Evolutionary conservation across 2,888 invertebrate genomes (phyloP).

Genomic region (Ectropis crepuscularia): DNA sequence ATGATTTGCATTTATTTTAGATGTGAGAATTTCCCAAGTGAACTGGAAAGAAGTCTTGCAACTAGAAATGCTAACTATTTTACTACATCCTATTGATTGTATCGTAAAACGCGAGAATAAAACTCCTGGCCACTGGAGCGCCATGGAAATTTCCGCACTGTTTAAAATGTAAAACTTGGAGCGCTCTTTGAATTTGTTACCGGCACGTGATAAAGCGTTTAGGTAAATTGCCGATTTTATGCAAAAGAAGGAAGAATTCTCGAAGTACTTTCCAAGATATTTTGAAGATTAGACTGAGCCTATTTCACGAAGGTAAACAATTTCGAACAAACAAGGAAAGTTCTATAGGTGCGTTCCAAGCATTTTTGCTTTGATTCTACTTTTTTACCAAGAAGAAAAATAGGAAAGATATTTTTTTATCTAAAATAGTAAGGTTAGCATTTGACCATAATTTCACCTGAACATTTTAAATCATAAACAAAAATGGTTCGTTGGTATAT

Average conservation of each 20-base stretch:
- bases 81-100: background rate
- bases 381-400: no score
- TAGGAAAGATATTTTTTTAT: background rate
- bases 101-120: background rate
- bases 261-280: constrained; percentile 36
- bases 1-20: no score
- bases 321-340: background rate
- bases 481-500: no score
- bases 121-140: constrained; percentile 28
- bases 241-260: constrained; percentile 19
- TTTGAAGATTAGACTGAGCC: constrained; percentile 6
- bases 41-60: no score
- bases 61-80: no score
- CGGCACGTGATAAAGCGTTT: constrained; percentile 58
- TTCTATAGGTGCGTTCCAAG: no score
- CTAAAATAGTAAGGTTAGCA: background rate
- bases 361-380: no score
- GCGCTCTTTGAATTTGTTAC: constrained; percentile 60
- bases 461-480: no score
- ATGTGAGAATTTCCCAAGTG: no score
- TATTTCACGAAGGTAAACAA: constrained; percentile 2
- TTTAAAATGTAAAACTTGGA: constrained; percentile 58
- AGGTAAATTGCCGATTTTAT: constrained; percentile 50
- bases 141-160: constrained; percentile 50
- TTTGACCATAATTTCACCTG: background rate